A percentile compares a stretch with the other conserved stretches of the same genome.
These are phyloP conservation scores for Oreortyx pictus DNA, from an alignment of 2,797 vertebrate genomes.

Conservation along the genomic window DNA sequence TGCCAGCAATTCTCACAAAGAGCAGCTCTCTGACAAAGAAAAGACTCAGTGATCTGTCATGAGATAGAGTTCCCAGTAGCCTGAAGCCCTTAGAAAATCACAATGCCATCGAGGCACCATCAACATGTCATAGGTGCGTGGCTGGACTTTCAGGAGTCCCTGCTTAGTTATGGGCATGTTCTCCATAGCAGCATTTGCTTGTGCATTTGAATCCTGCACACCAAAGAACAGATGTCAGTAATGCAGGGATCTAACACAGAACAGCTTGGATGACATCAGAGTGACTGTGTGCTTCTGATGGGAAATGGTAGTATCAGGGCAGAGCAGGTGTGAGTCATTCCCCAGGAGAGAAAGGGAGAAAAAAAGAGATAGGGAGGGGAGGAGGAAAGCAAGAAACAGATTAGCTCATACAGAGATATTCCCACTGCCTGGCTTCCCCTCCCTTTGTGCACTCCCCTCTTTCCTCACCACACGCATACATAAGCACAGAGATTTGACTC, in stretches of 20 bases:
- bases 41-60: background rate
- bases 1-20: background rate
- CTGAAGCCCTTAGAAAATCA: constrained; percentile 39
- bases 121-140: constrained; percentile 30
- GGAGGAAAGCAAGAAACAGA: constrained; percentile 53
- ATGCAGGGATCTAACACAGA: constrained; percentile 76
- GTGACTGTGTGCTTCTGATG: constrained; percentile 75
- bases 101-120: constrained; percentile 32
- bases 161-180: constrained; percentile 38
- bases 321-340: constrained; percentile 82
- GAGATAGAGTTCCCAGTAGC: constrained; percentile 9
- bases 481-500: background rate
- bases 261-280: constrained; percentile 80
- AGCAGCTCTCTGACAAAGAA: background rate
- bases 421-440: background rate
- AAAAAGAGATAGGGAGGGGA: constrained; percentile 47
- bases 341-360: constrained; percentile 68
- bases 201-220: constrained; percentile 36
- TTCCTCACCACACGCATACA: background rate
- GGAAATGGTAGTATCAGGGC: constrained; percentile 74
- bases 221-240: constrained; percentile 75
- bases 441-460: constrained; percentile 9
- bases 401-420: constrained; percentile 71
- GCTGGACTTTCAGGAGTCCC: constrained; percentile 34
- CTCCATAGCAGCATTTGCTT: constrained; percentile 4